Conservation (phyloP, 2,113 vertebrate species). For the Pygoscelis adeliae region DNA sequence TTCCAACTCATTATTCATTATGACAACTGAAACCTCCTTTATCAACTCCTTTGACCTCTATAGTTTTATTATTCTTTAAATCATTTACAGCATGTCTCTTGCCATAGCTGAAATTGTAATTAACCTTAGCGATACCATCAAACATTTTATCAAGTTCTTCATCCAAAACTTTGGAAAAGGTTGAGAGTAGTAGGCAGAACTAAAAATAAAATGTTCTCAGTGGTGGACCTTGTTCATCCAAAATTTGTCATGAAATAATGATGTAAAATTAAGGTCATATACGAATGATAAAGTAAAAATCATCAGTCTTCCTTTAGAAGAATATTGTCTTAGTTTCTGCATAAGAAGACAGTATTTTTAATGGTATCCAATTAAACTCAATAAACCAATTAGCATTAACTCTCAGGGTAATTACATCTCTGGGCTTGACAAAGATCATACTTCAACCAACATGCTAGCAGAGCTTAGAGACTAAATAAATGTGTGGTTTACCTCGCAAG, state of each 20-base stretch:
- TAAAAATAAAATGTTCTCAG: neutral
- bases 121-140: slow-evolving; percentile 33
- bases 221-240: neutral
- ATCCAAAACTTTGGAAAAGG: slow-evolving; percentile 33
- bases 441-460: slow-evolving; percentile 24
- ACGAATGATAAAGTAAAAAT: neutral
- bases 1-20: slow-evolving; percentile 32
- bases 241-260: neutral
- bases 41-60: slow-evolving; percentile 47
- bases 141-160: slow-evolving; percentile 9
- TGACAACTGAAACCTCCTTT: slow-evolving; percentile 25
- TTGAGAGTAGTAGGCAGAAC: neutral
- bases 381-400: slow-evolving; percentile 62
- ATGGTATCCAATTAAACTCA: slow-evolving; percentile 50
- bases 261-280: neutral
- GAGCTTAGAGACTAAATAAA: slow-evolving; percentile 30
- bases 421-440: slow-evolving; percentile 36
- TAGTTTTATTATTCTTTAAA: slow-evolving; percentile 59
- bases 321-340: neutral
- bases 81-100: slow-evolving; percentile 29
- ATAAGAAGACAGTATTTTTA: neutral
- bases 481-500: slow-evolving; percentile 25
- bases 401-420: slow-evolving; percentile 47
- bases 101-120: neutral
- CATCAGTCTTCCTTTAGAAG: neutral